Percentiles rank a stretch among this genome's conserved stretches.
Evolutionary conservation across 2,113 vertebrate genomes (phyloP).

Genomic region (Bubo blakistoni): DNA sequence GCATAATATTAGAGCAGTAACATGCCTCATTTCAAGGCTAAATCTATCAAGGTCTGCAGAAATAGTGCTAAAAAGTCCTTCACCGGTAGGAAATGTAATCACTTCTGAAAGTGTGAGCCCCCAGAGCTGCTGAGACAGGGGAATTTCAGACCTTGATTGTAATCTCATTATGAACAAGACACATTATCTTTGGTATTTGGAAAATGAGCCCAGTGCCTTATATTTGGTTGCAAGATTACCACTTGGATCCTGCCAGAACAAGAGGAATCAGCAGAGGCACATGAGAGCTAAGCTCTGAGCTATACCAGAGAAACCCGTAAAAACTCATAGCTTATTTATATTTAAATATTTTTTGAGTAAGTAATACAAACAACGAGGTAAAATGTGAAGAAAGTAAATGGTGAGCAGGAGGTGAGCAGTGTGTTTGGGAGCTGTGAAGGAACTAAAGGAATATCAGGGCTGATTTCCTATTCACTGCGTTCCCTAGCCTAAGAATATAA

Average conservation of each 20-base stretch:
- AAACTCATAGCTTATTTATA: slow-evolving; percentile 13
- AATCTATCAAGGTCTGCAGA: neutral
- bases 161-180: neutral
- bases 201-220: neutral
- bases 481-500: slow-evolving; percentile 5
- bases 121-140: slow-evolving; percentile 1
- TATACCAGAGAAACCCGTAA: neutral
- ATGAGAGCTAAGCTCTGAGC: neutral
- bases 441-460: neutral
- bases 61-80: neutral
- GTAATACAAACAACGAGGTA: neutral
- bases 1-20: neutral
- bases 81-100: neutral
- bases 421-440: neutral
- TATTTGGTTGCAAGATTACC: neutral
- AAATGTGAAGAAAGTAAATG: neutral
- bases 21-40: neutral
- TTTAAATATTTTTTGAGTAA: slow-evolving; percentile 6
- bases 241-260: neutral
- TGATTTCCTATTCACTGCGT: neutral
- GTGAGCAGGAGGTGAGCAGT: neutral
- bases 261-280: neutral
- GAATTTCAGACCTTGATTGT: slow-evolving; percentile 23
- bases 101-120: neutral
- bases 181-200: neutral